Evolutionary conservation across 1,140 invertebrate species (phyloP).

Genomic region (Vanessa atalanta): DNA sequence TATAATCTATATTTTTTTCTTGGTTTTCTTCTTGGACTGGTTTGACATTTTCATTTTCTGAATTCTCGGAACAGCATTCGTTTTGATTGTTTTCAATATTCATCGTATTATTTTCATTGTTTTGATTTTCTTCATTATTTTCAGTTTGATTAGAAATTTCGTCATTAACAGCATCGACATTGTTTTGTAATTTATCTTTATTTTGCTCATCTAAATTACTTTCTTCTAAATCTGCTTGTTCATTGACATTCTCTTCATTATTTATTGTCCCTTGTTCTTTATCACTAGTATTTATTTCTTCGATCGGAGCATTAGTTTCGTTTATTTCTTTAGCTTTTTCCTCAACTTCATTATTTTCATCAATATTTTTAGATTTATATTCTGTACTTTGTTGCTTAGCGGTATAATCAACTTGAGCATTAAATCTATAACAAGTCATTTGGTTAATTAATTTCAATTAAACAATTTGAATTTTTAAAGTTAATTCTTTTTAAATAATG

Average conservation of each 20-base stretch:
- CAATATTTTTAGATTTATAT: constrained; percentile 3
- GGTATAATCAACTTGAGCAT: constrained; percentile 37
- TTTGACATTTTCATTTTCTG: not conserved
- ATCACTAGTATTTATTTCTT: constrained; percentile 21
- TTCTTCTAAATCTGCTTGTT: not conserved
- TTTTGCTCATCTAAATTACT: constrained; percentile 1
- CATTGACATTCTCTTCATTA: not conserved
- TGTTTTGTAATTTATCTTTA: not conserved
- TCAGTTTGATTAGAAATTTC: constrained; percentile 12
- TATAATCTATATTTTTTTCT: not conserved
- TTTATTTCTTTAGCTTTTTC: constrained; percentile 2
- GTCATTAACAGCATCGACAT: not conserved
- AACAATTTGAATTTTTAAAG: too few species aligned
- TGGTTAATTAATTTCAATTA: not conserved
- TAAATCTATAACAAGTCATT: constrained; percentile 36
- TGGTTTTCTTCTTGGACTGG: not conserved
- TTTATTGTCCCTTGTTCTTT: not conserved
- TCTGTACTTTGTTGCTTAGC: constrained; percentile 16
- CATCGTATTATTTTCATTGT: not conserved
- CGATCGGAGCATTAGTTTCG: not conserved
- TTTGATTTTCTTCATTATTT: constrained; percentile 7
- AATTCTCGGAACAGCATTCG: not conserved
- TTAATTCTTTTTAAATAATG: too few species aligned
- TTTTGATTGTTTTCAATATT: not conserved
- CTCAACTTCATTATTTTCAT: constrained; percentile 8